Evolutionary conservation across 2,113 vertebrate genomes (phyloP), one percentile per base, ranked within the genome.

Genomic region (Eleginops maclovinus): DNA sequence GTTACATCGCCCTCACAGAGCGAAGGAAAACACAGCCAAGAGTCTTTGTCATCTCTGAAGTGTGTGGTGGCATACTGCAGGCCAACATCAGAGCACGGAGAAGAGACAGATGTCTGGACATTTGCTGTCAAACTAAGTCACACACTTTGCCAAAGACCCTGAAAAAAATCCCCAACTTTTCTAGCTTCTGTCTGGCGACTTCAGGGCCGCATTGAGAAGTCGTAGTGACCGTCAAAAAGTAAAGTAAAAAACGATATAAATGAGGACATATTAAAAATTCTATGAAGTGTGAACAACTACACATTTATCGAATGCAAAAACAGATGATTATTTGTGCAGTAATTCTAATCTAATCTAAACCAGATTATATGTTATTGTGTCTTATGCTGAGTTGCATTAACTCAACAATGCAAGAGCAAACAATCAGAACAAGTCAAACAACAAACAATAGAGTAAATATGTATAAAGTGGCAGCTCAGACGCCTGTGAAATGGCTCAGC

Each of bases 31-130:
- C 85, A 81, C 80, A 60, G 93, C 93, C 92, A 93, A 92, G 87
- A 88, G 91, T 92, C 93, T 95, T 95, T 95, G 94, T 95, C 93
- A 92, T 91, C 87, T 92, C 82, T 87, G 93, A 91, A 92, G 86
- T 91, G 92, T 88, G 87, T 67, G 82, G 88, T 91, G 89, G 89
- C 91, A 90, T 74, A 77, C 89, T 86, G 87, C 83, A 83, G 88
- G 80, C 91, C 87, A 86, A 90, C 91, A 93, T 91, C 89, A 90
- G 91, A 92, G 90, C 84, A 65, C 16, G 55, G 82, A 85, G 85
- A 75, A 72, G 83, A 90, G 93, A 90, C 94, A 94, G 93, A 94
- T 94, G 94, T 93, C 90, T 85, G 93, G 91, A 93, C 93, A 93
- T 94, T 94, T 91, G 91, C 90, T 94, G 92, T 93, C 88, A 90